Base-by-base conservation (phyloP, 2,797 vertebrate genomes). In the Trichosurus vulpecula region DNA sequence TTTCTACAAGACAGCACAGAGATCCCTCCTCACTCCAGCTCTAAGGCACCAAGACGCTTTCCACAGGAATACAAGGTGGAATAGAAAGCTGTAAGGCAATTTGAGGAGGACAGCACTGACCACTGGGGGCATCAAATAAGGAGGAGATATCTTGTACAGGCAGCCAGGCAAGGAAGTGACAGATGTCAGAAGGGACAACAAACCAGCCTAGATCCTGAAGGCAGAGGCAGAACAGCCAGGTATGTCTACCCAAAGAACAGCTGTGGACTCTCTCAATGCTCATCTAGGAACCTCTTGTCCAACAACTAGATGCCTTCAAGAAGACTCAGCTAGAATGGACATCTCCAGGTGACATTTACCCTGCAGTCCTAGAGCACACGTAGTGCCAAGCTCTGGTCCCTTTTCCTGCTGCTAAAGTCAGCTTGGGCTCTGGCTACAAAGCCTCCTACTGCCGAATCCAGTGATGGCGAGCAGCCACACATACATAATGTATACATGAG, bases 171-270 rank as follows among this genome's bases (percentile, higher is more conserved):
- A 35, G 5, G 92, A 94, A 2, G 92, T 27, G 22, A 97, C 56
- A 25, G 95, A 96, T 97, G 95, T 96, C 58, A 93, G 98, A 96
- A 96, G 92, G 90, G 92, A 92, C 95, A 19, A 94, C 0, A 92
- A 91, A 95, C 95, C 97, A 97, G 95, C 95, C 96, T 96, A 97
- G 95, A 96, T 96, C 93, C 96, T 97, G 95, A 97, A 97, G 16
- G 95, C 95, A 96, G 96, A 97, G 96, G 96, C 97, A 90, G 92
- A 96, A 58, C 91, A 94, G 55, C 87, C 93, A 95, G 92, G 93
- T 92, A 93, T 4, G 30, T 91, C 97, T 94, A 96, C 90, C 97
- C 94, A 95, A 93, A 95, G 96, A 97, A 95, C 93, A 95, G 96
- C 92, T 94, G 95, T 91, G 95, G 93, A 92, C 53, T 35, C 95